Percentiles rank a stretch among this genome's conserved stretches.
Conservation (phyloP, 2,113 vertebrate genomes). For the Brachirus orientalis region DNA sequence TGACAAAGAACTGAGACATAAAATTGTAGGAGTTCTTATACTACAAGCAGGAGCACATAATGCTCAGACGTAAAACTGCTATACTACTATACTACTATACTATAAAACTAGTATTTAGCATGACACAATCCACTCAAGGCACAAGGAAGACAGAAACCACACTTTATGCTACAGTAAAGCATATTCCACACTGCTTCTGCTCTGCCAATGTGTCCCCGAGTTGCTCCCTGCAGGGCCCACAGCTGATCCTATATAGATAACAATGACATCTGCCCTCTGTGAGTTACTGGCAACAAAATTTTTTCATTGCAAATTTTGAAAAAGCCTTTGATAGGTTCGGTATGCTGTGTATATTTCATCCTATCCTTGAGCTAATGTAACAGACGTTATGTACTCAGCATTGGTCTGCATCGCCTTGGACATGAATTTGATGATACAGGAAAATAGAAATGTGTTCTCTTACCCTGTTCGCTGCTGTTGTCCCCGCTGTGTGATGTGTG, state of each 20-base stretch:
- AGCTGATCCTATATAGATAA: no score
- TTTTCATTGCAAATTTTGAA: no score
- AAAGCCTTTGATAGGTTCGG: background rate
- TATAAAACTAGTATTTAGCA: no score
- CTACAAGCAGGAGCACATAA: no score
- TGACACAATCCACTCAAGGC: background rate
- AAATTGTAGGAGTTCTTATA: no score
- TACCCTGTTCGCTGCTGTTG: slow-evolving; percentile 99
- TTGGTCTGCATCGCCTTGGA: background rate
- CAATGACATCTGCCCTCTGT: slow-evolving; percentile 31
- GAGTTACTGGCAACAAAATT: background rate
- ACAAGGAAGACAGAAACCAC: no score
- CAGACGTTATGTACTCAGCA: background rate
- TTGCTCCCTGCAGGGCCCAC: no score
- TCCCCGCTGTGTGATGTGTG: slow-evolving; percentile 99
- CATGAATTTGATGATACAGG: background rate
- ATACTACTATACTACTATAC: no score
- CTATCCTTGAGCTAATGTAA: background rate
- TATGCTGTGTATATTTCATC: background rate
- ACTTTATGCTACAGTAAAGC: no score
- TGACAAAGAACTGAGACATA: no score
- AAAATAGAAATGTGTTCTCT: slow-evolving; percentile 44
- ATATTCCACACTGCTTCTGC: background rate
- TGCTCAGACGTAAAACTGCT: no score
- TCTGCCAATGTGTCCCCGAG: background rate